phyloP scores from a whole-genome alignment of 2,888 invertebrate genomes.

The Lasius fuliginosus region DNA sequence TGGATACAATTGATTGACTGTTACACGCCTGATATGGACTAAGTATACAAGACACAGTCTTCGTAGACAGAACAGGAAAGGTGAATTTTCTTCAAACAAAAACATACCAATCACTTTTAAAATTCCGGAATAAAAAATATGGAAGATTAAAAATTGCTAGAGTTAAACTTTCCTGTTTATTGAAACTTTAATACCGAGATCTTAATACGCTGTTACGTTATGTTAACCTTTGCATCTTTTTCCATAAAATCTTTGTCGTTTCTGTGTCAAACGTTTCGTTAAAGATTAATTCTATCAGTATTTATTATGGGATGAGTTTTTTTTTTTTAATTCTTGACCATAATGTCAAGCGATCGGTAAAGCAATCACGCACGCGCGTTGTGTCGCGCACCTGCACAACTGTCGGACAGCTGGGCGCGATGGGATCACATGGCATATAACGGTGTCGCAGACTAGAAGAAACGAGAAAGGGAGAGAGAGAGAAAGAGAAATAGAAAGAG shows the following conservation, averaged over 20 bases:
- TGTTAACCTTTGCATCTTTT: background rate
- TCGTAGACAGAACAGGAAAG: background rate
- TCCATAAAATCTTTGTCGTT: background rate
- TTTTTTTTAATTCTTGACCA: conserved; percentile 22
- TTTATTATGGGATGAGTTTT: background rate
- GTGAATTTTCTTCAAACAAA: background rate
- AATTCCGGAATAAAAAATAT: background rate
- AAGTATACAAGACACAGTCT: background rate
- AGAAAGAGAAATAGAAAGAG: conserved; percentile 20
- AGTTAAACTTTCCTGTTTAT: background rate
- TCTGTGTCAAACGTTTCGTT: background rate
- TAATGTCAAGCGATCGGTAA: conserved; percentile 15
- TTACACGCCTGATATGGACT: background rate
- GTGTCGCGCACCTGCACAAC: conserved; percentile 69
- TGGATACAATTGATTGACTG: conserved; percentile 38
- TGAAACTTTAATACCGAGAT: background rate
- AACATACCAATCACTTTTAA: background rate
- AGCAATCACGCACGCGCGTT: conserved; percentile 40
- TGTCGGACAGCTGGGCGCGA: conserved; percentile 76
- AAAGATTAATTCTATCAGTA: conserved; percentile 8
- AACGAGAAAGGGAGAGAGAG: conserved; percentile 46
- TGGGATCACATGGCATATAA: conserved; percentile 77
- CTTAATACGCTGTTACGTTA: background rate
- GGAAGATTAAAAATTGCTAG: background rate
- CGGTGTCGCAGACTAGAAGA: conserved; percentile 71